Percentiles rank a stretch among this genome's conserved stretches.
phyloP scores from a whole-genome alignment of 2,113 vertebrate genomes.

The Cololabis saira region DNA sequence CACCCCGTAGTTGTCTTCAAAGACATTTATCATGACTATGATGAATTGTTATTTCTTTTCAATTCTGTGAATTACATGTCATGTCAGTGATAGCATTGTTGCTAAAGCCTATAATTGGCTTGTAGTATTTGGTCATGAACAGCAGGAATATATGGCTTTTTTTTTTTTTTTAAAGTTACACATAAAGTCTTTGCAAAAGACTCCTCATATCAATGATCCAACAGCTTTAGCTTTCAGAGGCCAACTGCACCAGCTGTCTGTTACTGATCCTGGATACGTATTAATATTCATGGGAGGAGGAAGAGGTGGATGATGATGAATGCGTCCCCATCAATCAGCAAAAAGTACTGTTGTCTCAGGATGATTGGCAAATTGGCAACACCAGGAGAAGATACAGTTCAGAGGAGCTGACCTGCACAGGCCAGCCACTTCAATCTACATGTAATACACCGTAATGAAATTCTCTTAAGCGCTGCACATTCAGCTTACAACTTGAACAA shows the following conservation, averaged over 20 bases:
- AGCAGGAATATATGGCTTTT: too few relatives aligned
- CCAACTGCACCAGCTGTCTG: constrained; percentile 8
- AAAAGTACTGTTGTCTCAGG: constrained; percentile 17
- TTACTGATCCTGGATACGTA: constrained; percentile 5
- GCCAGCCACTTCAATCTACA: background rate
- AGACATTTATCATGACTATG: constrained; percentile 7
- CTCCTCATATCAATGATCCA: background rate
- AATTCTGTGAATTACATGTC: constrained; percentile 3
- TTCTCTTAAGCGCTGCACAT: too few relatives aligned
- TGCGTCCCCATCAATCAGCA: constrained; percentile 36
- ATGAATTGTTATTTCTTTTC: background rate
- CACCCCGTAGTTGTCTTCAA: constrained; percentile 10
- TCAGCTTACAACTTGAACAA: too few relatives aligned
- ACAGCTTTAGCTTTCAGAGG: constrained; percentile 5
- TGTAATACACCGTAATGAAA: background rate
- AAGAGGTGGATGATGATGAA: constrained; percentile 37
- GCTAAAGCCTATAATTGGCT: background rate
- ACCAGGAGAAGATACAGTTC: background rate
- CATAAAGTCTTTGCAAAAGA: background rate
- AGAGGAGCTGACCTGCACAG: background rate
- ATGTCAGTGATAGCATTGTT: background rate
- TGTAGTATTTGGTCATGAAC: background rate
- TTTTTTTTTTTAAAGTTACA: background rate
- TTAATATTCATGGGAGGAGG: constrained; percentile 29
- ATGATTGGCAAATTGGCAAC: background rate